A percentile compares a stretch with the other conserved stretches of the same genome.
These are phyloP conservation scores for Hormaphis cornu DNA, from an alignment of 1,140 invertebrate genomes.

Conservation along the genomic window DNA sequence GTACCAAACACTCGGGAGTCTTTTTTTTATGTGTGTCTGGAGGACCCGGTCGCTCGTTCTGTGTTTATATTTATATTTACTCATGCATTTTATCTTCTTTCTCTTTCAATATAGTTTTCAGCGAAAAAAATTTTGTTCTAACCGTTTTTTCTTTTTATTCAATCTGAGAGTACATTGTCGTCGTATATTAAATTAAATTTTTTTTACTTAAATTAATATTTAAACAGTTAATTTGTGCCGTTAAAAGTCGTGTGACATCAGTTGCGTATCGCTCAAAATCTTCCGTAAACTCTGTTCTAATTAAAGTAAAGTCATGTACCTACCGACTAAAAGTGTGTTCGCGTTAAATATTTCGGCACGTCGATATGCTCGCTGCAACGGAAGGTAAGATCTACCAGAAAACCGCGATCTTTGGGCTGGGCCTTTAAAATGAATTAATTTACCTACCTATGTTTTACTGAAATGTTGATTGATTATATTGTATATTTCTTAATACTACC, in stretches of 20 bases:
- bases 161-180: not conserved
- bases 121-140: not conserved
- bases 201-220: not conserved
- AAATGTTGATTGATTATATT: no score
- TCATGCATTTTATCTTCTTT: conserved; percentile 26
- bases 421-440: conserved; percentile 4
- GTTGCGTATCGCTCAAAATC: not conserved
- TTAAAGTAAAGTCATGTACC: conserved; percentile 14
- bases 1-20: no score
- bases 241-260: not conserved
- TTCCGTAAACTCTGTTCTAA: conserved; percentile 12
- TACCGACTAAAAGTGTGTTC: conserved; percentile 26
- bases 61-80: not conserved
- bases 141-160: not conserved
- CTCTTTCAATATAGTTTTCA: conserved; percentile 23
- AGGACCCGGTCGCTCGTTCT: no score
- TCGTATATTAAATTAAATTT: not conserved
- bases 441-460: not conserved
- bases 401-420: conserved; percentile 20
- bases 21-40: no score
- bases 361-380: conserved; percentile 16
- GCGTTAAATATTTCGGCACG: conserved; percentile 19
- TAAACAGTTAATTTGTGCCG: conserved; percentile 19
- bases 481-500: no score
- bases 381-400: conserved; percentile 27